Evolutionary conservation across 2,113 vertebrate species (phyloP), one percentile per base, ranked within the genome.

Genomic region (Oreochromis tanganicae): DNA sequence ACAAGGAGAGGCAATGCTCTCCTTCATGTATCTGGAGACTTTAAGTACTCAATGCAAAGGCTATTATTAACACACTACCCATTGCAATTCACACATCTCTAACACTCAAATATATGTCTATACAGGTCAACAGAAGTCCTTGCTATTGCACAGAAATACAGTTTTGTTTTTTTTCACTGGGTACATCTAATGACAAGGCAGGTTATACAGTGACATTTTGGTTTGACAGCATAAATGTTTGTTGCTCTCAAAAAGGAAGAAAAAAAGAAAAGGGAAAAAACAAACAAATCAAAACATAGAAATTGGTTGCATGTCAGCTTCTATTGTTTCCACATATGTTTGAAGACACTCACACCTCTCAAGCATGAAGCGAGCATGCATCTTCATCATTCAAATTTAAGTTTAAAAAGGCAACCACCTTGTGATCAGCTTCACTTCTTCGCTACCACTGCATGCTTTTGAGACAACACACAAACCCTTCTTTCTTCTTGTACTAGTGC

Each of bases 141-240:
- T 71, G 82, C 85, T 93, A 94, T 94, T 96, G 94, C 94, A 95
- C 94, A 95, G 87, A 94, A 90, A 93, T 80, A 78, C 50, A 80
- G 63, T 3, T 78, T 56, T 17, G 81, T 48, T 52, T 34, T 43
- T 27, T 7, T 27, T 5, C 27, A 87, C 83, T 71, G 81, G 89
- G 81, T 90, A 88, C 46, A 90, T 75, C 83, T 66, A 78, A 91
- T 91, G 86, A 92, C 82, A 91, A 95, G 90, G 89, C 88, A 93
- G 86, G 87, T 91, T 84, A 86, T 90, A 90, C 73, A 91, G 80
- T 84, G 59, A 91, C 80, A 88, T 93, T 92, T 93, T 88, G 82
- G 86, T 96, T 95, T 89, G 88, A 95, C 92, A 90, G 91, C 91
- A 84, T 93, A 91, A 82, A 92, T 92, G 82, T 93, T 85, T 75